Evolutionary conservation across 2,797 vertebrate species (phyloP), one percentile per base, ranked within the genome.

Genomic region (Rhinatrema bivittatum): DNA sequence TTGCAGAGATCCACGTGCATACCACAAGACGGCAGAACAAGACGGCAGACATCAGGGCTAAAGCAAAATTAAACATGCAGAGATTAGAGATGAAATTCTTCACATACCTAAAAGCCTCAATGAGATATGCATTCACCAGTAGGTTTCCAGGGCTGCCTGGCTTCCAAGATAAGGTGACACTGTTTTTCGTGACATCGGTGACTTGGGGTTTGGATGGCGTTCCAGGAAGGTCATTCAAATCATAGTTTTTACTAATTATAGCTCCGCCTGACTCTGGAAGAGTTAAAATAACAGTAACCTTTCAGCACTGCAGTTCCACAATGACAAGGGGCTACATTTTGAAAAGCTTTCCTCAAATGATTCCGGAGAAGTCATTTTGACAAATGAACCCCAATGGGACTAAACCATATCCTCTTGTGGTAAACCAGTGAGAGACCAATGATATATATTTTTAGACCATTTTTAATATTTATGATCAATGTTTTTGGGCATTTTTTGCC

Each of bases 101-200:
- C 25, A 54, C 74, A 21, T 78, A 99, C 96, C 96, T 98, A 79
- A 99, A 99, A 12, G 96, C 94, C 43, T 99, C 96, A 38, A 99
- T 98, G 68, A 98, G 87, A 62, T 87, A 99, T 20, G 90, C 87
- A 21, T 82, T 87, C 47, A 92, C 78, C 7, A 92, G 88, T 7
- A 94, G 84, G 4, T 75, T 74, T 65, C 91, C 90, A 24, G 79
- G 75, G 32, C 82, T 72, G 23, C 93, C 94, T 18, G 86, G 76
- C 35, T 97, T 92, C 95, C 96, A 99, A 53, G 94, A 95, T 60
- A 99, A 72, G 4, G 95, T 98, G 55, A 99, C 94, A 16, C 90
- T 98, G 78, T 90, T 98, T 76, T 94, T 98, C 39, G 90, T 94
- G 67, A 99, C 96, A 33, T 98, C 96, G 1, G 92, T 98, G 69